These are phyloP conservation scores for Leucophenga varia DNA, from an alignment of 1,140 invertebrate species.

Conservation along the genomic window DNA sequence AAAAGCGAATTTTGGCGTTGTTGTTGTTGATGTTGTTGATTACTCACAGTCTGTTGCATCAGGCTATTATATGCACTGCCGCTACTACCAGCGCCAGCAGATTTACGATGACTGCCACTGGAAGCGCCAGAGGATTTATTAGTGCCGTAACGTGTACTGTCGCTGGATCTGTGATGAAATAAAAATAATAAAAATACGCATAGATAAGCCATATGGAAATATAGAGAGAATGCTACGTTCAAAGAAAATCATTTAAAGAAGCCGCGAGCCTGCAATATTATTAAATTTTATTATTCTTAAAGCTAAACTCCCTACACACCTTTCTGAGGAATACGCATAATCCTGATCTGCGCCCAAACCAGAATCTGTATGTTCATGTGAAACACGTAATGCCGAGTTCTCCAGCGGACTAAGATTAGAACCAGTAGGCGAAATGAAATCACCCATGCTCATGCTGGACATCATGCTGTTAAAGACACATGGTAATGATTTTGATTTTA, in stretches of 20 bases:
- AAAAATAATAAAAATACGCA: neutral
- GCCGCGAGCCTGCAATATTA: too few species aligned
- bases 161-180: conserved; percentile 41
- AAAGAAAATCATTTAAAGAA: too few species aligned
- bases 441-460: conserved; percentile 57
- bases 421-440: conserved; percentile 53
- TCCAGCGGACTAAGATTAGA: conserved; percentile 53
- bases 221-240: neutral
- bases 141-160: conserved; percentile 55
- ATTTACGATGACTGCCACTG: conserved; percentile 53
- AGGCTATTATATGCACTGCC: conserved; percentile 44
- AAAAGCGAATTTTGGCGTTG: conserved; percentile 38
- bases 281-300: too few species aligned
- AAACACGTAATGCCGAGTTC: conserved; percentile 60
- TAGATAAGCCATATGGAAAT: neutral
- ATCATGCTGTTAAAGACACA: too few species aligned
- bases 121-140: conserved; percentile 55
- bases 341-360: conserved; percentile 70
- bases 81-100: conserved; percentile 24
- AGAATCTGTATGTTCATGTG: conserved; percentile 69
- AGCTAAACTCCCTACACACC: conserved; percentile 42
- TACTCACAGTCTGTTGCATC: conserved; percentile 57
- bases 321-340: conserved; percentile 65
- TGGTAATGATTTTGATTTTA: too few species aligned
- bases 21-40: conserved; percentile 37